Conservation (phyloP, 2,888 invertebrate genomes). For the Alentia gelatinosa region DNA sequence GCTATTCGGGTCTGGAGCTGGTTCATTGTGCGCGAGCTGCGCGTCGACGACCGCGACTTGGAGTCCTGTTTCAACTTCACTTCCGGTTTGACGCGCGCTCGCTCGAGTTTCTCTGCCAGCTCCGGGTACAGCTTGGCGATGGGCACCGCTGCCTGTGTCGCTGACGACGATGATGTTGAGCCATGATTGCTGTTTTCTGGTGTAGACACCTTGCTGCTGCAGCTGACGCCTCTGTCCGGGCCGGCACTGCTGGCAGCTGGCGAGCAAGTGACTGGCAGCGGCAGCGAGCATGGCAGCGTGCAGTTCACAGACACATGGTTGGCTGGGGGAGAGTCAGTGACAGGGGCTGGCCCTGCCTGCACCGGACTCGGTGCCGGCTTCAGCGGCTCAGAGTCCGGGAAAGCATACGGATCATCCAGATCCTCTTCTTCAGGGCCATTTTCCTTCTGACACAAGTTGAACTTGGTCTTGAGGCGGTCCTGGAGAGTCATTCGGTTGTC, state of each 20-base stretch:
- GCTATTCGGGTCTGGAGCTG: constrained; percentile 80
- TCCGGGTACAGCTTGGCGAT: constrained; percentile 78
- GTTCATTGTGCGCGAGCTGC: constrained; percentile 80
- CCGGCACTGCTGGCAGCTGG: background rate
- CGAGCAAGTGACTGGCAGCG: background rate
- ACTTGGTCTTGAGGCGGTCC: constrained; percentile 71
- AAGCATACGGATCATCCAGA: constrained; percentile 61
- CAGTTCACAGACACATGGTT: constrained; percentile 30
- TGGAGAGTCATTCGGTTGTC: constrained; percentile 70
- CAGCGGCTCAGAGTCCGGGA: constrained; percentile 56
- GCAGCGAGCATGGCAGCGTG: background rate
- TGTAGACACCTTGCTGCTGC: background rate
- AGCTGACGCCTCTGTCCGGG: background rate
- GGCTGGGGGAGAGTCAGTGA: constrained; percentile 2
- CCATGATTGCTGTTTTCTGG: constrained; percentile 32
- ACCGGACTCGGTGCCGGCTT: background rate
- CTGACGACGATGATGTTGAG: background rate
- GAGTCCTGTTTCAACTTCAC: constrained; percentile 49
- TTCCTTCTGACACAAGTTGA: constrained; percentile 60
- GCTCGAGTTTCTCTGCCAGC: constrained; percentile 78
- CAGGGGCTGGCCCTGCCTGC: background rate
- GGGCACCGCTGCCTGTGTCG: constrained; percentile 48
- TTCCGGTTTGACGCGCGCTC: constrained; percentile 72
- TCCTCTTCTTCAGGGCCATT: constrained; percentile 52
- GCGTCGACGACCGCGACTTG: constrained; percentile 60